Percentiles rank a stretch among this genome's conserved stretches.
Evolutionary conservation across 1,140 invertebrate genomes (phyloP).

Genomic region (Rhopalosiphum maidis): DNA sequence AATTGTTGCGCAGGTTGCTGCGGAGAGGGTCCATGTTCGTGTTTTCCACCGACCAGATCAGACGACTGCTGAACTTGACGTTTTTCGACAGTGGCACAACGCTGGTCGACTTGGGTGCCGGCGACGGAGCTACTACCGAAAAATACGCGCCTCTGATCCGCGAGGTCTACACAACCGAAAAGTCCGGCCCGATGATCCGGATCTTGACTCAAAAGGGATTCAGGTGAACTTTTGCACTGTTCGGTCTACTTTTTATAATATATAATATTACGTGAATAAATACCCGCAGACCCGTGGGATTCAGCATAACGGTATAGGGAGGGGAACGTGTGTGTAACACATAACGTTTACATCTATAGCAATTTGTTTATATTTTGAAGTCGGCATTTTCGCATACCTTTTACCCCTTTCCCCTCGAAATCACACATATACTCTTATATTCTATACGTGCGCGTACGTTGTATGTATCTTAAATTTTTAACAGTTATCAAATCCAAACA

Average conservation of each 20-base stretch:
- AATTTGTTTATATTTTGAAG: too few relatives aligned
- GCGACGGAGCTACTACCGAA: constrained; percentile 86
- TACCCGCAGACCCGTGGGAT: neutral
- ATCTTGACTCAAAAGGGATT: constrained; percentile 76
- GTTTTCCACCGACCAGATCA: constrained; percentile 79
- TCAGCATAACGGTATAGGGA: neutral
- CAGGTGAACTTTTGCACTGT: constrained; percentile 66
- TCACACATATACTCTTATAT: too few relatives aligned
- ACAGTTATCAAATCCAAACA: neutral
- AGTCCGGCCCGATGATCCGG: constrained; percentile 82
- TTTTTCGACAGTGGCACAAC: constrained; percentile 64
- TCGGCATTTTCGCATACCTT: too few relatives aligned
- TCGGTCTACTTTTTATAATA: neutral
- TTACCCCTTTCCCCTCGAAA: too few relatives aligned
- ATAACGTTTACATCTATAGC: neutral
- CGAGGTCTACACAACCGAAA: constrained; percentile 83
- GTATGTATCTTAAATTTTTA: neutral
- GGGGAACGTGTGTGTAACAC: neutral
- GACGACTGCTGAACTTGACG: constrained; percentile 68
- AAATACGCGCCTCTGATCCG: constrained; percentile 76
- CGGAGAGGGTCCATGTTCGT: constrained; percentile 93
- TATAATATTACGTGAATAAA: neutral
- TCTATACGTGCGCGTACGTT: too few relatives aligned
- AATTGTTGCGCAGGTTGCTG: constrained; percentile 72
- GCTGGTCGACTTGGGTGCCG: constrained; percentile 87